Evolutionary conservation across 2,888 invertebrate genomes (phyloP).

Genomic region (Hoplodrina ambigua): DNA sequence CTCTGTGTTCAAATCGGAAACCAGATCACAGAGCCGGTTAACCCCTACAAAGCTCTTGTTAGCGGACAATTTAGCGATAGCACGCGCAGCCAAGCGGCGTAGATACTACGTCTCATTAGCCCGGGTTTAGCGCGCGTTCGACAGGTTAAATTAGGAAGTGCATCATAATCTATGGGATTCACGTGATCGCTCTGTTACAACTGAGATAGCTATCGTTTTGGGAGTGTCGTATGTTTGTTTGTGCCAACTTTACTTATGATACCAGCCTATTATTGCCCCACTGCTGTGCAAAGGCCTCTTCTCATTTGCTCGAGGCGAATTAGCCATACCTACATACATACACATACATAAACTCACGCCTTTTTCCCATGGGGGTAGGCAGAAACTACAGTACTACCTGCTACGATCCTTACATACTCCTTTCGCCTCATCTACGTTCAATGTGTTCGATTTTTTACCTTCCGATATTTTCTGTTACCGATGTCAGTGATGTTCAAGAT

Average conservation of each 20-base stretch:
- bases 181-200: constrained; percentile 22
- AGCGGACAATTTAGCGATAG: constrained; percentile 67
- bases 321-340: too few species aligned
- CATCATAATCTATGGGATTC: constrained; percentile 47
- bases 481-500: too few species aligned
- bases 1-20: constrained; percentile 57
- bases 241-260: background rate
- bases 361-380: too few species aligned
- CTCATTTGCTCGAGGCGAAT: too few species aligned
- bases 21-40: constrained; percentile 57
- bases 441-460: too few species aligned
- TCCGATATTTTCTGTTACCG: too few species aligned
- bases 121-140: constrained; percentile 49
- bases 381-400: too few species aligned
- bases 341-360: too few species aligned
- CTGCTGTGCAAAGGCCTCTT: too few species aligned
- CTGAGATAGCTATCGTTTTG: constrained; percentile 18
- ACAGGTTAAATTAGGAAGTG: constrained; percentile 61
- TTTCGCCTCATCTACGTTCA: too few species aligned
- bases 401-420: too few species aligned
- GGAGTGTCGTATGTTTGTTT: background rate
- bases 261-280: too few species aligned
- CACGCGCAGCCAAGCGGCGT: constrained; percentile 64
- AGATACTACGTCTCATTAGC: constrained; percentile 71
- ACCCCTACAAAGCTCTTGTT: constrained; percentile 60